phyloP scores from a whole-genome alignment of 1,140 invertebrate species.

The Zophobas morio region DNA sequence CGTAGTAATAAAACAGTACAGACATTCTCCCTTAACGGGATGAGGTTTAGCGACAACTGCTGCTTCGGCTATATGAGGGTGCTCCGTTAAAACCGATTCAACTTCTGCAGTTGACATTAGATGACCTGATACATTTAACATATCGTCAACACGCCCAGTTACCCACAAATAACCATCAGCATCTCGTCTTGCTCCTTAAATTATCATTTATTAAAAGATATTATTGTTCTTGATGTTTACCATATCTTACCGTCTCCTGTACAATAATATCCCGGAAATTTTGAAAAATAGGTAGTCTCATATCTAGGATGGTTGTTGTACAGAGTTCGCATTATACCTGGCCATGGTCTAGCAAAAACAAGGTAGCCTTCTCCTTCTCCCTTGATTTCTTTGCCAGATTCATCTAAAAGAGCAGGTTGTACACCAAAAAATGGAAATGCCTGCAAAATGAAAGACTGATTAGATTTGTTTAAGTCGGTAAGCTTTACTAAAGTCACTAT shows the following conservation, averaged over 20 bases:
- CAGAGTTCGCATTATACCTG: constrained; percentile 96
- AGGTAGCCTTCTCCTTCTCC: constrained; percentile 95
- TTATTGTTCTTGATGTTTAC: constrained; percentile 5
- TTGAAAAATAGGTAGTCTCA: constrained; percentile 95
- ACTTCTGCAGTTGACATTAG: constrained; percentile 97
- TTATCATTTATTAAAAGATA: constrained; percentile 26
- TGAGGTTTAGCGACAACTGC: constrained; percentile 96
- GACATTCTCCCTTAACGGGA: constrained; percentile 94
- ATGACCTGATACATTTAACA: constrained; percentile 98
- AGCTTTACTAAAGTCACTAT: too few relatives aligned
- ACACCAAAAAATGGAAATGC: constrained; percentile 98
- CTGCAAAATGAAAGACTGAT: constrained; percentile 71
- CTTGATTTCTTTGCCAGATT: constrained; percentile 88
- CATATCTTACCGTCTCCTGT: constrained; percentile 92
- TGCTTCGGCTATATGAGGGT: constrained; percentile 88
- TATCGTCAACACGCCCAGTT: constrained; percentile 97
- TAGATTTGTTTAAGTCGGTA: background rate
- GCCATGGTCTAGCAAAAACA: constrained; percentile 95
- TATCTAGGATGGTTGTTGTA: constrained; percentile 94
- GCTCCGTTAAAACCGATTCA: constrained; percentile 91
- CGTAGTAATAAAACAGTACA: constrained; percentile 96
- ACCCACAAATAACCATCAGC: constrained; percentile 97
- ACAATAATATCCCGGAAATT: constrained; percentile 96
- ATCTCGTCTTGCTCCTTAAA: constrained; percentile 88
- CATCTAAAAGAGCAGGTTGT: constrained; percentile 88